Evolutionary conservation across 2,113 vertebrate genomes (phyloP), one percentile per base, ranked within the genome.

Genomic region (Tragelaphus scriptus): DNA sequence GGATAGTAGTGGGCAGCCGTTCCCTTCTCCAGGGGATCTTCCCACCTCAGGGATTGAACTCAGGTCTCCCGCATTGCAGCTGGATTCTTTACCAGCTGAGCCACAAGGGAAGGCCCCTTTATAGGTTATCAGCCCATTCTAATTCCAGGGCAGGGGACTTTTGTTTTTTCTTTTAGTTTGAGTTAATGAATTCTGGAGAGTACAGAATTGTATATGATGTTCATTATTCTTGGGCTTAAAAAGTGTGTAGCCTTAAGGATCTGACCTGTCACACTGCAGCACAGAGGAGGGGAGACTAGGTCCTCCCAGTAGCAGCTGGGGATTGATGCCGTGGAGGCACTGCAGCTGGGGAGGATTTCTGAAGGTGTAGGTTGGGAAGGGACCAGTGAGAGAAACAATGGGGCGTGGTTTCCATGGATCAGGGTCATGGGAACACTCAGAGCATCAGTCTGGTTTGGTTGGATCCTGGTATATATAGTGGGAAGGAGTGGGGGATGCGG

Each of bases 321-420:
- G 11, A 12, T 59, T 59, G 58, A 25, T 15, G 19, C 32, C 19
- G 0, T 1, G 14, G 53, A 19, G 56, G 44, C 56, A 0, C 51
- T 40, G 40, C 19, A n/a, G 59, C 49, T 25, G 25, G 26, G 63
- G n/a, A 90, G 77, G 32, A 11, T 17, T 49, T 30, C 65, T 10
- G 25, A 87, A 47, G n/a, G 55, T 49, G 32, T 10, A n/a, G 0
- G 2, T 5, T 32, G 77, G 32, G 68, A 84, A 53, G 47, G 32
- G 36, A 13, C 47, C 36, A 6, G 26, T 28, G 30, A 49, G 58
- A 77, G 75, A 15, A 40, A 0, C 4, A 11, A 6, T 28, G 3
- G 86, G 53, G 21, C 8, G 0, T 3, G 6, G 4, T 8, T 2
- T 40, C 51, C 10, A 0, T 47, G 90, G 59, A 2, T 2, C 53